Percentiles rank a stretch among this genome's conserved stretches.
Evolutionary conservation across 2,797 vertebrate genomes (phyloP).

Genomic region (Sebastes melanostomus): DNA sequence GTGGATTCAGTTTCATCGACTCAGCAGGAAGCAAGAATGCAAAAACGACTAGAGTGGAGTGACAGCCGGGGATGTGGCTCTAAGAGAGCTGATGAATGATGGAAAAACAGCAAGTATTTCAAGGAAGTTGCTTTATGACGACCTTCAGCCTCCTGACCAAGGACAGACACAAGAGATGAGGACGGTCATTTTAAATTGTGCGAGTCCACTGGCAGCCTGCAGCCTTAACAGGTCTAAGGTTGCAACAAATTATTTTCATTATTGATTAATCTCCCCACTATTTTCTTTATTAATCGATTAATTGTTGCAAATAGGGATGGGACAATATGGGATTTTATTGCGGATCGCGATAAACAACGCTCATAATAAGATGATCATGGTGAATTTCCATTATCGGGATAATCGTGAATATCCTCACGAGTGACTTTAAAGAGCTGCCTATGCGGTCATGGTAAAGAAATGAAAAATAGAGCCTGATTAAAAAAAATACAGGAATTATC

Average conservation of each 20-base stretch:
- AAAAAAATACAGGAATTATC: no score
- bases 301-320: neutral
- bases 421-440: no score
- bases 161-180: neutral
- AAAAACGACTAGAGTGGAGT: conserved; percentile 52
- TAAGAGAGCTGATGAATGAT: conserved; percentile 59
- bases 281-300: neutral
- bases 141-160: conserved; percentile 38
- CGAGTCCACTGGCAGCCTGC: neutral
- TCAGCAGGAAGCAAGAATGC: conserved; percentile 73
- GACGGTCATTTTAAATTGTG: conserved; percentile 3
- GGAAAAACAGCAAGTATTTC: conserved; percentile 27
- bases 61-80: conserved; percentile 29
- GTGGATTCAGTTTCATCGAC: conserved; percentile 67
- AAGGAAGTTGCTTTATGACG: conserved; percentile 1
- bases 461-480: no score
- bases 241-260: neutral
- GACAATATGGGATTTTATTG: no score
- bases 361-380: no score
- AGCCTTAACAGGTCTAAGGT: neutral
- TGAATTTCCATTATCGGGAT: no score
- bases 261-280: neutral
- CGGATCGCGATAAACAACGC: no score
- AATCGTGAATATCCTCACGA: no score
- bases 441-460: no score